These are phyloP conservation scores for Colletes collaris DNA, from an alignment of 2,888 invertebrate genomes.

Conservation along the genomic window DNA sequence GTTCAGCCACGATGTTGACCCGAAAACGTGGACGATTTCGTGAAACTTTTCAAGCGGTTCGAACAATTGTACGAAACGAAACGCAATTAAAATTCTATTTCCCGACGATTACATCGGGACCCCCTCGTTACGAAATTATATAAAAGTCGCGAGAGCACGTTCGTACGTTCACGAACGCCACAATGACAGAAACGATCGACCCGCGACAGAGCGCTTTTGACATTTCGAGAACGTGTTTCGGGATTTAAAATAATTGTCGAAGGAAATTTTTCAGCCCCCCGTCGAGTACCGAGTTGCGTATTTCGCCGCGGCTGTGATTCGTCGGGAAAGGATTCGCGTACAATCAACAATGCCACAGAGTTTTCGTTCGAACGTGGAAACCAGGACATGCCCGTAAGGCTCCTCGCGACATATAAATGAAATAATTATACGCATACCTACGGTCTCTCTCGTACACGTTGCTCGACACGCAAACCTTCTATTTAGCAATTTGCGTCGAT, in stretches of 20 bases:
- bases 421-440: constrained; percentile 22
- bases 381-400: not conserved
- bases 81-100: not conserved
- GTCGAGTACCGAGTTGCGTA: not conserved
- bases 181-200: no score
- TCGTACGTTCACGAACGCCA: no score
- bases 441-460: not conserved
- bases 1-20: constrained; percentile 5
- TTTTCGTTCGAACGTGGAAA: not conserved
- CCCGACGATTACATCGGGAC: no score
- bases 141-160: no score
- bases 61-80: not conserved
- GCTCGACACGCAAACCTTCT: not conserved
- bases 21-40: constrained; percentile 2
- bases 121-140: not conserved
- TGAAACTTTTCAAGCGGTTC: not conserved
- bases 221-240: no score
- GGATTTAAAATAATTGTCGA: not conserved
- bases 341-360: constrained; percentile 7
- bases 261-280: not conserved
- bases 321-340: not conserved
- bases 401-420: not conserved
- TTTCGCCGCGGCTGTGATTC: not conserved
- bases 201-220: no score
- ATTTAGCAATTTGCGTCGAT: constrained; percentile 15